A percentile compares a stretch with the other conserved stretches of the same genome.
Conservation (phyloP, 64 coral and sea anemone genomes). For the Catalaphyllia jardinei region DNA sequence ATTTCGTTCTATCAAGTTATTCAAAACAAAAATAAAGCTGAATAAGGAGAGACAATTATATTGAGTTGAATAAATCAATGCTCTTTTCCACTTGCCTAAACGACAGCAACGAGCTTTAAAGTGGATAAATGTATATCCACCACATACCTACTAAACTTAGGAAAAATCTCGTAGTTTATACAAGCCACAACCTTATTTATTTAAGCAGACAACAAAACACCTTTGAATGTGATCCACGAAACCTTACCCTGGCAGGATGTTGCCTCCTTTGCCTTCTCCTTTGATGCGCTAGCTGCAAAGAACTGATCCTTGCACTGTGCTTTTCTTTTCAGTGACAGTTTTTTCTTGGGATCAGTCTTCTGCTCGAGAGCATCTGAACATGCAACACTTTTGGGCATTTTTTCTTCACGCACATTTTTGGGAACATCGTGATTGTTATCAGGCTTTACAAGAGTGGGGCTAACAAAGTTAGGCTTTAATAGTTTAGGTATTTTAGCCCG, state of each 20-base stretch:
- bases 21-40: too few relatives aligned
- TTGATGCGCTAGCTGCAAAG: not conserved
- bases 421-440: not conserved
- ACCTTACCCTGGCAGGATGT: not conserved
- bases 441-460: slow-evolving; percentile 27
- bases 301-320: not conserved
- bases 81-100: too few relatives aligned
- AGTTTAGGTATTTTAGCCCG: slow-evolving; percentile 78
- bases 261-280: not conserved
- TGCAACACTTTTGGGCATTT: not conserved
- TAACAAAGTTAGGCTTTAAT: slow-evolving; percentile 66
- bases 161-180: too few relatives aligned
- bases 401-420: not conserved
- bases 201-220: not conserved
- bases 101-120: too few relatives aligned
- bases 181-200: too few relatives aligned
- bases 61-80: too few relatives aligned
- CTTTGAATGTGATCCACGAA: not conserved
- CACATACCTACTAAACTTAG: too few relatives aligned
- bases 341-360: not conserved
- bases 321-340: slow-evolving; percentile 7
- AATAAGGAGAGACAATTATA: too few relatives aligned
- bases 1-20: too few relatives aligned
- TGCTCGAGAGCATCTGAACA: not conserved
- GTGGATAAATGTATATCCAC: too few relatives aligned